These are phyloP conservation scores for Xyrichtys novacula DNA, from an alignment of 2,797 vertebrate genomes.

Conservation along the genomic window DNA sequence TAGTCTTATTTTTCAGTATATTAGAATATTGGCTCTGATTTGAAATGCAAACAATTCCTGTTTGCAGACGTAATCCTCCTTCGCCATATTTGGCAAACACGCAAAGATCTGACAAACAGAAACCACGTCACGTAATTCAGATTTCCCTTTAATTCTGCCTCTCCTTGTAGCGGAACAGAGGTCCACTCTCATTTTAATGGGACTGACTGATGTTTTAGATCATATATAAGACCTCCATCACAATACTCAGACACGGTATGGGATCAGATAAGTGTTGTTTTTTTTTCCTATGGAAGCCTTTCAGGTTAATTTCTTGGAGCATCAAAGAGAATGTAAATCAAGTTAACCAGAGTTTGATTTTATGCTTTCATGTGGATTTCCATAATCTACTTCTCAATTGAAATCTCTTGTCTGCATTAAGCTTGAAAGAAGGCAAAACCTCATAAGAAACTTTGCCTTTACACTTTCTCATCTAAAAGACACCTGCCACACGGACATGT, in stretches of 20 bases:
- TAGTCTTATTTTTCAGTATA: neutral
- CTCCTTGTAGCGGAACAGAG: constrained; percentile 11
- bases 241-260: neutral
- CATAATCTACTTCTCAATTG: constrained; percentile 33
- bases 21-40: neutral
- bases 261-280: constrained; percentile 1
- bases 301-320: constrained; percentile 16
- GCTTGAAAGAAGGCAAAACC: neutral
- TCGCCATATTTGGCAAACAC: constrained; percentile 6
- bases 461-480: neutral
- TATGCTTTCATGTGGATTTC: constrained; percentile 34
- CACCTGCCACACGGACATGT: neutral
- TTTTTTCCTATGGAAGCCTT: constrained; percentile 21
- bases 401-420: neutral
- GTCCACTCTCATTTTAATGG: constrained; percentile 6
- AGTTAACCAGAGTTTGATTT: constrained; percentile 18
- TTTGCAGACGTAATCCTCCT: constrained; percentile 6
- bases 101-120: constrained; percentile 22
- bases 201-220: constrained; percentile 4
- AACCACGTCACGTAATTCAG: constrained; percentile 4
- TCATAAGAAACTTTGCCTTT: constrained; percentile 8
- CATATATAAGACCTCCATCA: constrained; percentile 6
- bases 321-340: constrained; percentile 49
- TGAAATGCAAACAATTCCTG: constrained; percentile 9
- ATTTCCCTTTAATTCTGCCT: constrained; percentile 10